phyloP scores from a whole-genome alignment of 2,888 invertebrate genomes.

The Conomelus anceps region DNA sequence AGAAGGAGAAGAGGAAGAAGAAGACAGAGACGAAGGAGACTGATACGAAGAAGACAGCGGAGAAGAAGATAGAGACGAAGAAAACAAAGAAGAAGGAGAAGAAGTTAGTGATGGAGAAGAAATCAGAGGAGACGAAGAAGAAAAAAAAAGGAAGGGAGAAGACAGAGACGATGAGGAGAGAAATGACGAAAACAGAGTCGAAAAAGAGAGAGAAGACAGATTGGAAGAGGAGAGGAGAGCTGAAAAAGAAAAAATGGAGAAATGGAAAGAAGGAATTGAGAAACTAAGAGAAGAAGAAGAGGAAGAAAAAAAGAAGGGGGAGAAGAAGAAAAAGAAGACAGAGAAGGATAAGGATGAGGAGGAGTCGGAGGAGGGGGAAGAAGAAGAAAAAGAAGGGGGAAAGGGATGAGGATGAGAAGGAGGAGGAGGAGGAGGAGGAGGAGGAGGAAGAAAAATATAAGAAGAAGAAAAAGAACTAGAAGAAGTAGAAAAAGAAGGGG shows the following conservation, averaged over 20 bases:
- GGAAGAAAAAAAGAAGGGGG: constrained; percentile 1
- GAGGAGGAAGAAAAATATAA: constrained; percentile 10
- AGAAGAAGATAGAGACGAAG: neutral
- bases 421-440: neutral
- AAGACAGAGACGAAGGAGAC: neutral
- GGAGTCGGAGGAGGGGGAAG: neutral
- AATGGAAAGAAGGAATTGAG: no score
- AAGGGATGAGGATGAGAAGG: constrained; percentile 16
- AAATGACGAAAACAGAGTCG: neutral
- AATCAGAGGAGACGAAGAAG: neutral
- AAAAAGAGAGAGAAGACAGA: neutral
- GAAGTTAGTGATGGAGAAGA: no score
- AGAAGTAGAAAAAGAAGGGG: no score
- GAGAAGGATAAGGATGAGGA: neutral
- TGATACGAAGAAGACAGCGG: no score
- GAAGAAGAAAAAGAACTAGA: neutral
- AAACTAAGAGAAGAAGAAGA: neutral
- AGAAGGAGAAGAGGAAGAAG: neutral
- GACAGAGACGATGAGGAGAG: neutral
- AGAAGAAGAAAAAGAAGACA: neutral
- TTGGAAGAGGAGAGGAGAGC: no score
- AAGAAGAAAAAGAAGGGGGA: constrained; percentile 7
- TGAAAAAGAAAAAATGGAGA: no score
- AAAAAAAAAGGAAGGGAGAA: neutral
- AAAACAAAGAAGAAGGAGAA: neutral